phyloP scores from a whole-genome alignment of 2,113 vertebrate species.

The Ctenodactylus gundi region DNA sequence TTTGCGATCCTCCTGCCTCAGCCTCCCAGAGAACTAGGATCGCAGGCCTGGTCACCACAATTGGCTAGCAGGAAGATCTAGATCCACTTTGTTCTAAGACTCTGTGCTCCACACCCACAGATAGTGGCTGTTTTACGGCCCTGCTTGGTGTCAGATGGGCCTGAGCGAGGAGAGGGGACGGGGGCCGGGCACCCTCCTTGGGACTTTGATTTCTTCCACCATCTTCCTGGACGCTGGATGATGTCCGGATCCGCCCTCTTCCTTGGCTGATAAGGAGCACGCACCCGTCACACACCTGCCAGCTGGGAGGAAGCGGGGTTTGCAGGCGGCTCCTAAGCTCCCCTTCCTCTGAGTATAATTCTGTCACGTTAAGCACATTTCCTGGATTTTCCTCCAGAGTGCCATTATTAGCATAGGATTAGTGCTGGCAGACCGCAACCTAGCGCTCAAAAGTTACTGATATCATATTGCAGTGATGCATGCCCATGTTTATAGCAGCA shows the following conservation, averaged over 20 bases:
- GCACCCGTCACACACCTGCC: not conserved
- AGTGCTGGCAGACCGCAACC: not conserved
- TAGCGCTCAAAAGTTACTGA: not conserved
- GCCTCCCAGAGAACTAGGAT: too few relatives aligned
- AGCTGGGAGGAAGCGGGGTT: not conserved
- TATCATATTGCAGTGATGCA: too few relatives aligned
- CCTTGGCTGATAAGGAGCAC: not conserved
- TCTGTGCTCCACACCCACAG: not conserved
- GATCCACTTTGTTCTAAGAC: slow-evolving; percentile 21
- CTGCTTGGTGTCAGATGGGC: not conserved
- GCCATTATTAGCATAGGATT: not conserved
- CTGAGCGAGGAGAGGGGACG: not conserved
- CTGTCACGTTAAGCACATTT: not conserved
- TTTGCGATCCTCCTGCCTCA: too few relatives aligned
- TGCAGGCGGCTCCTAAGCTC: not conserved
- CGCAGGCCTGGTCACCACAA: too few relatives aligned
- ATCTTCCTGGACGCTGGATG: not conserved
- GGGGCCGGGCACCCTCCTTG: not conserved
- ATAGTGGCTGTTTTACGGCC: slow-evolving; percentile 22
- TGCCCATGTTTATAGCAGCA: too few relatives aligned
- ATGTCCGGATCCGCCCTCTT: slow-evolving; percentile 17
- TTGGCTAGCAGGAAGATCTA: not conserved
- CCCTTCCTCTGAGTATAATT: slow-evolving; percentile 20
- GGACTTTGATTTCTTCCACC: not conserved
- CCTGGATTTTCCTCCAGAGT: not conserved